Evolutionary conservation across 1,140 invertebrate genomes (phyloP).

Genomic region (Temnothorax nylanderi): DNA sequence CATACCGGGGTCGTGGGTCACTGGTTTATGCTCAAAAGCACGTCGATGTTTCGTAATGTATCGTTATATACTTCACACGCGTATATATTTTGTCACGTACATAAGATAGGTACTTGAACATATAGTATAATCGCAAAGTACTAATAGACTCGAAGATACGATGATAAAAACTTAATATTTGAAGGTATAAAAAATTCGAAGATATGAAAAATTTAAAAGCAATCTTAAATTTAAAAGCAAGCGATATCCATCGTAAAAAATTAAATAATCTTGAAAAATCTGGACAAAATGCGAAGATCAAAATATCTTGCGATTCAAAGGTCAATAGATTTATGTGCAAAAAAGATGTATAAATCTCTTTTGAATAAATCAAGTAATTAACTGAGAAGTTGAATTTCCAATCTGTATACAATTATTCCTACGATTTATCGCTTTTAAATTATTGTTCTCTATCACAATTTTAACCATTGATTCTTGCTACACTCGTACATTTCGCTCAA

Average conservation of each 20-base stretch:
- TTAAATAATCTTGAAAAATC: not conserved
- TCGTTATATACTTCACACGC: not conserved
- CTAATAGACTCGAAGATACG: not conserved
- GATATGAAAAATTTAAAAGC: not conserved
- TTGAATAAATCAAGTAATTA: not conserved
- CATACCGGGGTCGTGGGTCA: not conserved
- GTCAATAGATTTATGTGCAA: not conserved
- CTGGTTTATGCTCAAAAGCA: not conserved
- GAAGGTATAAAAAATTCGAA: not conserved
- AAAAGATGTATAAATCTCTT: not conserved
- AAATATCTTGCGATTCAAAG: not conserved
- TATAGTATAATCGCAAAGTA: not conserved
- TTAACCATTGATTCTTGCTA: constrained; percentile 3
- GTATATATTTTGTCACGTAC: not conserved
- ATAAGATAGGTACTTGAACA: not conserved
- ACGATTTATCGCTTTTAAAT: not conserved
- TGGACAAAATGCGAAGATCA: not conserved
- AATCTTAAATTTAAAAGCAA: constrained; percentile 2
- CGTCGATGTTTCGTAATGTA: not conserved
- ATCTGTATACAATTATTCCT: not conserved
- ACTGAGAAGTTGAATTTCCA: not conserved
- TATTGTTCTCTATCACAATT: not conserved
- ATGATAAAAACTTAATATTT: not conserved
- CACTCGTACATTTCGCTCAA: not conserved
- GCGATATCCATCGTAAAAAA: not conserved